Percentiles rank a stretch among this genome's conserved stretches.
Conservation (phyloP, 2,888 invertebrate species). For the Carpatolechia fugitivella region DNA sequence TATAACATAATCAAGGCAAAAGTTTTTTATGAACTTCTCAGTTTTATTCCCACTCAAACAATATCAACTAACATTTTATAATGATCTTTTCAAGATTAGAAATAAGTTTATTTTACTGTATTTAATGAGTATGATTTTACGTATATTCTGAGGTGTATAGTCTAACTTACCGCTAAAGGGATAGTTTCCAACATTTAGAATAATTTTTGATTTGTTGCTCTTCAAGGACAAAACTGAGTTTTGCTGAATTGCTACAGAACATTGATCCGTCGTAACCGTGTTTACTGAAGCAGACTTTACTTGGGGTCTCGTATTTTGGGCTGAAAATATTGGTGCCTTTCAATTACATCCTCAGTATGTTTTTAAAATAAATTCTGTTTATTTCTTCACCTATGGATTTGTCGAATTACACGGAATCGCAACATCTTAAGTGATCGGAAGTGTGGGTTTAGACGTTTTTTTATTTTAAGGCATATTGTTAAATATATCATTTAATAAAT, state of each 20-base stretch:
- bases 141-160: no score
- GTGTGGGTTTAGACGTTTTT: background rate
- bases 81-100: no score
- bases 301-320: background rate
- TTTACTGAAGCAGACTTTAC: background rate
- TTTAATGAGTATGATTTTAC: no score
- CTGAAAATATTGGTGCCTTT: background rate
- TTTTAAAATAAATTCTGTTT: background rate
- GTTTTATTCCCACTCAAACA: no score
- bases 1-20: no score
- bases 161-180: background rate
- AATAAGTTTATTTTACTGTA: no score
- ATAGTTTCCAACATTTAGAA: background rate
- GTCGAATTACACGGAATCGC: no score
- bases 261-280: background rate
- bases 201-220: background rate
- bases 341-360: background rate
- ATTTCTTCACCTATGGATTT: background rate
- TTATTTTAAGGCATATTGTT: background rate
- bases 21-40: no score
- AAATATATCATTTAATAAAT: background rate
- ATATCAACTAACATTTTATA: no score
- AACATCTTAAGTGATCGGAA: background rate
- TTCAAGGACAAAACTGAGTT: background rate
- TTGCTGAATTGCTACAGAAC: background rate